Conservation (phyloP, 2,113 vertebrate species). For the Lontra canadensis region DNA sequence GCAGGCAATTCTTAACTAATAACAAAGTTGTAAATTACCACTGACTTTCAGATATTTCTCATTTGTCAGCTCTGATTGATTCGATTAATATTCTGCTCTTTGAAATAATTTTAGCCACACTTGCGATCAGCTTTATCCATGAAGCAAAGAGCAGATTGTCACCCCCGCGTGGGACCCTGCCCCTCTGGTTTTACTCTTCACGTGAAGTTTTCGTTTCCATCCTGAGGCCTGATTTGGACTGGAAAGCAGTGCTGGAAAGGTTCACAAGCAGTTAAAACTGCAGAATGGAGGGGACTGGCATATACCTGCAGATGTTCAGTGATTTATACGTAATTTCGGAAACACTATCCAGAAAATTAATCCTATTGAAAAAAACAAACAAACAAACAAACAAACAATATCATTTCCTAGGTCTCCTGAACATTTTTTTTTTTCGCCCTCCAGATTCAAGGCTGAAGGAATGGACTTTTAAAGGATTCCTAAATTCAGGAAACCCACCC, state of each 20-base stretch:
- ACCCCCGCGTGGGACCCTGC: neutral
- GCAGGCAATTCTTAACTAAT: conserved; percentile 87
- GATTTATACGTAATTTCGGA: neutral
- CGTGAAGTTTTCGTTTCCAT: conserved; percentile 53
- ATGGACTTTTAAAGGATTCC: neutral
- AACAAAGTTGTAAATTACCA: conserved; percentile 89
- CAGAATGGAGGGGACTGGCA: neutral
- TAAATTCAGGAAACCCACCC: neutral
- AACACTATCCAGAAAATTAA: neutral
- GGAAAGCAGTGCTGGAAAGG: neutral
- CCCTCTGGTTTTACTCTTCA: conserved; percentile 7
- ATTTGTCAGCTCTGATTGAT: conserved; percentile 87
- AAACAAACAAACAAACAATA: neutral
- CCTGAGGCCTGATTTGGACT: neutral
- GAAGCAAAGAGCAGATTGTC: conserved; percentile 55
- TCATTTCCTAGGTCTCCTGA: neutral
- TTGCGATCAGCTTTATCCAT: conserved; percentile 68
- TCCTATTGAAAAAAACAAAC: neutral
- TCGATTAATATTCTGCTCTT: conserved; percentile 84
- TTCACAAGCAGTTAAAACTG: neutral
- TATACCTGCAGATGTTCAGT: neutral
- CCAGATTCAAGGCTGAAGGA: neutral
- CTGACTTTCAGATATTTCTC: conserved; percentile 86
- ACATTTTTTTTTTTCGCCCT: neutral
- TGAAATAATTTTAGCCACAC: conserved; percentile 80